Base-by-base conservation (phyloP, 2,113 vertebrate genomes). In the human (Homo sapiens) region DNA sequence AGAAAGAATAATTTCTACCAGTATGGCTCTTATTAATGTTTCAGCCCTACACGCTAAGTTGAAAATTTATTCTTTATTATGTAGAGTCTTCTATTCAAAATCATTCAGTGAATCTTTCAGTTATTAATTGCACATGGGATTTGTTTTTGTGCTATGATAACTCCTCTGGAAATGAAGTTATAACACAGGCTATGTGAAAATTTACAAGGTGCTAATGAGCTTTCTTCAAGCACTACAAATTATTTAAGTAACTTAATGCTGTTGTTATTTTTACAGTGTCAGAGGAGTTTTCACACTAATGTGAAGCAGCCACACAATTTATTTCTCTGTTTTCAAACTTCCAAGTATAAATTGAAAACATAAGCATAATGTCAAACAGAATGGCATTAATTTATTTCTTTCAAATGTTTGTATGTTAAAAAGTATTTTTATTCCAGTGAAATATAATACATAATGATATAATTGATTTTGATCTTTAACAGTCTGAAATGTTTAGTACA, bases 191-290 rank as follows among this genome's bases (percentile, higher is more conserved):
- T 94, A 90, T 97, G 90, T 92, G 97, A 94, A 95, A 98, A 96
- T 98, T 98, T 97, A 97, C 92, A 98, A 98, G 96, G 98, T 98
- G 98, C 66, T 98, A 99, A 98, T 98, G 94, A 98, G 92, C 87
- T 96, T 97, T 94, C 95, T 97, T 98, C 98, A 98, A 98, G 98
- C 92, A 98, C 96, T 85, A 98, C n/a, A 95, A 94, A 97, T 98
- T 96, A 98, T 97, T 98, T 96, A 98, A 98, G 91, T 90, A 97
- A 97, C 5, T 9, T 97, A 98, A 94, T 97, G 95, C 89, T 96
- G 94, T 92, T 97, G 72, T 96, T 97, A 97, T 97, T 98, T 98
- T 98, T 97, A 92, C 90, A 97, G 82, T 89, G 88, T 94, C 93
- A 98, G 80, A 97, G 81, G 61, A 93, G 43, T 97, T 96, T 98